Base-by-base conservation (phyloP, 2,113 vertebrate genomes). In the Daboia siamensis region DNA sequence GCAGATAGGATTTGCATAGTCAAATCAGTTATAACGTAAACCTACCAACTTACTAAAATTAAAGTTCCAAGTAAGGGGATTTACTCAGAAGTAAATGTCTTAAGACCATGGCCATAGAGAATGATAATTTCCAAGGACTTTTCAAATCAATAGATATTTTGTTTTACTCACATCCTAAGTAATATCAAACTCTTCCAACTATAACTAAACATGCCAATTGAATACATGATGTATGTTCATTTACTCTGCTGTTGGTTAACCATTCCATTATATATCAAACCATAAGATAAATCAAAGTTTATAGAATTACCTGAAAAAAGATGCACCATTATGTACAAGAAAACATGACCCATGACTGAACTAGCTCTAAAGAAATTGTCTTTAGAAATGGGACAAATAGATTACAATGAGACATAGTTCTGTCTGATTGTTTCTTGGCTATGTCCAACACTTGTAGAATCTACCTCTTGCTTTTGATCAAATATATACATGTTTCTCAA, bases 281-380 rank as follows among this genome's bases (percentile, higher is more conserved):
- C 9, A 92, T 94, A 95, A 91, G 44, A 59, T 46, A 92, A 92
- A 54, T 74, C n/a, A 91, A 95, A 86, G 15, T 57, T 92, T 3
- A 57, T 52, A 24, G 52, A 91, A 91, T 87, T 54, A 26, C 17
- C 21, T 51, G 48, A 33, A 20, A 21, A 33, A 23, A 33, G 20
- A 21, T 52, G 21, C 10, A 61, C 5, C 48, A 44, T 86, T 87
- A 84, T 56, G 84, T 57, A 61, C 24, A 55, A 88, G n/a, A 10
- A 91, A 91, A 23, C 26, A 52, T 80, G 69, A 61, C 29, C 21
- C 74, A 29, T 23, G 64, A 87, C 48, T 85, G 33, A 91, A 44
- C 23, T 57, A 26, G 52, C 5, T 86, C 56, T 26, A 55, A n/a
- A 61, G 44, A 33, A 61, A 90, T 51, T 33, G 39, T 84, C 24